Percentiles rank a stretch among this genome's conserved stretches.
Conservation (phyloP, 2,797 vertebrate genomes). For the Argyrosomus regius region DNA sequence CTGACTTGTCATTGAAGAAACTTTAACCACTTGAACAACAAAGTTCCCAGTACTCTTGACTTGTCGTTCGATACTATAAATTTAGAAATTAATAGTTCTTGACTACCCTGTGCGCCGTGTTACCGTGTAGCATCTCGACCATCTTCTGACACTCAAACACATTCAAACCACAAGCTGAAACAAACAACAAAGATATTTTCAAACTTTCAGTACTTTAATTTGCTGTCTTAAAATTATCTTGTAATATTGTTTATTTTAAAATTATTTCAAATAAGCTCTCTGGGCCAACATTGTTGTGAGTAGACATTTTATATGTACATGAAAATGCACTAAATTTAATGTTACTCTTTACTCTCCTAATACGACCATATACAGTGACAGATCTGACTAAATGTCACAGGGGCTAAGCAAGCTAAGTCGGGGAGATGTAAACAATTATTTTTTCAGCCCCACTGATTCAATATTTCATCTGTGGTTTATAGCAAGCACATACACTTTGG, state of each 20-base stretch:
- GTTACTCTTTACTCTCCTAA: background rate
- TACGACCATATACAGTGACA: background rate
- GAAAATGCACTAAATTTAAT: background rate
- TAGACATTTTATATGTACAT: background rate
- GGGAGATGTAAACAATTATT: background rate
- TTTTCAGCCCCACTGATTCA: background rate
- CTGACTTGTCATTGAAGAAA: conserved; percentile 5
- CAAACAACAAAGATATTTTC: background rate
- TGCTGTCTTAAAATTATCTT: background rate
- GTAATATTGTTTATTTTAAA: background rate
- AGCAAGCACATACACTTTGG: background rate
- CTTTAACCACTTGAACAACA: background rate
- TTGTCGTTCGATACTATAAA: too few relatives aligned
- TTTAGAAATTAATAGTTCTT: background rate
- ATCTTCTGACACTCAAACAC: background rate
- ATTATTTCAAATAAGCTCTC: background rate
- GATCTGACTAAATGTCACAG: background rate
- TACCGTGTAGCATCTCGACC: background rate
- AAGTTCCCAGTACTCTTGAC: background rate
- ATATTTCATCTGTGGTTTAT: background rate
- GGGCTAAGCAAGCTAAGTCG: background rate
- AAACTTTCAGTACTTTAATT: background rate
- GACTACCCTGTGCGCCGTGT: background rate
- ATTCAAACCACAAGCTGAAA: background rate
- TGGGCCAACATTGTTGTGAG: background rate